Base-by-base conservation (phyloP, 2,113 vertebrate genomes). In the Microcebus griseorufus region DNA sequence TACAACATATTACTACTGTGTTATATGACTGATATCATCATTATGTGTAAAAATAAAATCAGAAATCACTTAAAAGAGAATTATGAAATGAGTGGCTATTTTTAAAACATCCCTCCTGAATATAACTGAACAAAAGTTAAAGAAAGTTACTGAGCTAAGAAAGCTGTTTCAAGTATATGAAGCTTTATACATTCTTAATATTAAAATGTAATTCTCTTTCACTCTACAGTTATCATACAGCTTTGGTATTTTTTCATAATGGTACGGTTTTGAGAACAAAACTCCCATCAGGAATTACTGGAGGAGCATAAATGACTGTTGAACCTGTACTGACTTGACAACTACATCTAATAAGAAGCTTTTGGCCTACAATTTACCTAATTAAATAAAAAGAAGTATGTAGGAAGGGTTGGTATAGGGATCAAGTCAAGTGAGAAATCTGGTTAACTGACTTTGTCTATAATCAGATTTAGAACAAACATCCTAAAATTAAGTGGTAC, bases 41-140 rank as follows among this genome's bases (percentile, higher is more conserved):
- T 94, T 90, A 27, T 32, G 73, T 58, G 45, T 93, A 72, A 97
- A 85, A 90, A 83, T n/a, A 94, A 94, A 93, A 48, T 87, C 55
- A 73, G 51, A 96, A 93, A 93, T 62, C 37, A 90, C n/a, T 89
- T 78, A 88, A 89, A 95, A 34, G 51, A 88, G 18, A 90, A 53
- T 86, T 37, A 89, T 53, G 27, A 95, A 88, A 69, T 34, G 3
- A 85, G 25, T 6, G 23, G 70, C 16, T 78, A 22, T 64, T 78
- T 85, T 75, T 55, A 0, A 53, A 60, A 67, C 86, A 79, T 73
- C 8, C 11, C 58, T 90, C 67, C 82, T 81, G 60, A 76, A 17
- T 84, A 37, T 88, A 93, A 95, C 2, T 78, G 65, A 92, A 76
- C 69, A 86, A 95, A 95, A 91, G 14, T 69, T 91, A 81, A 91